Conservation (phyloP, 1,140 invertebrate genomes). For the Brachionus rubens region DNA sequence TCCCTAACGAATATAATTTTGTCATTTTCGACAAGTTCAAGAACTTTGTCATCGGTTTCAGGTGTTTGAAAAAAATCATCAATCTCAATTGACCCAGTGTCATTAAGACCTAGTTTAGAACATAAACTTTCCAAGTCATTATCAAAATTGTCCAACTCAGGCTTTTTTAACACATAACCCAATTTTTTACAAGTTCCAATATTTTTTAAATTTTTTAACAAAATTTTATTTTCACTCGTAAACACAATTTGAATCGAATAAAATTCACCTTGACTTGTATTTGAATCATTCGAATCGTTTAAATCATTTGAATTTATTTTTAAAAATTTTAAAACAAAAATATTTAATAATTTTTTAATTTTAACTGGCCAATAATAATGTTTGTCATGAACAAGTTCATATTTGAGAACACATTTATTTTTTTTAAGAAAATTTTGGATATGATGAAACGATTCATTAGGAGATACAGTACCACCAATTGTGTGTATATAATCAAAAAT, state of each 20-base stretch:
- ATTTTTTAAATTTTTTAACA: not conserved
- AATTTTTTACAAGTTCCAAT: too few species aligned
- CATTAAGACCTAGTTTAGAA: too few species aligned
- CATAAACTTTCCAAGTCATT: too few species aligned
- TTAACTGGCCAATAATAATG: constrained; percentile 8
- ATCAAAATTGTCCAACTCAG: too few species aligned
- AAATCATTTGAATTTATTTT: not conserved
- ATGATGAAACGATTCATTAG: constrained; percentile 1
- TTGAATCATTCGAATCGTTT: constrained; percentile 6
- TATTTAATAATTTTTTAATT: not conserved
- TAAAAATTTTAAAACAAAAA: not conserved
- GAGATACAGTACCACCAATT: not conserved
- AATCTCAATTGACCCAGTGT: too few species aligned
- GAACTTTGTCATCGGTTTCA: too few species aligned
- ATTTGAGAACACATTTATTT: not conserved
- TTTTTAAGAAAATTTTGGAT: constrained; percentile 4
- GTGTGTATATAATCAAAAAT: too few species aligned
- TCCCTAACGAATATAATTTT: not conserved
- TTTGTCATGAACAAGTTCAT: not conserved
- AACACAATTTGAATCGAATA: not conserved
- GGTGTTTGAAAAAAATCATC: too few species aligned
- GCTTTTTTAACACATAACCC: too few species aligned
- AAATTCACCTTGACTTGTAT: not conserved
- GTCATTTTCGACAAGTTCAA: too few species aligned
- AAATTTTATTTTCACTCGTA: not conserved